These are phyloP conservation scores for Thaumetopoea pityocampa DNA, from an alignment of 1,140 invertebrate species.

Conservation along the genomic window DNA sequence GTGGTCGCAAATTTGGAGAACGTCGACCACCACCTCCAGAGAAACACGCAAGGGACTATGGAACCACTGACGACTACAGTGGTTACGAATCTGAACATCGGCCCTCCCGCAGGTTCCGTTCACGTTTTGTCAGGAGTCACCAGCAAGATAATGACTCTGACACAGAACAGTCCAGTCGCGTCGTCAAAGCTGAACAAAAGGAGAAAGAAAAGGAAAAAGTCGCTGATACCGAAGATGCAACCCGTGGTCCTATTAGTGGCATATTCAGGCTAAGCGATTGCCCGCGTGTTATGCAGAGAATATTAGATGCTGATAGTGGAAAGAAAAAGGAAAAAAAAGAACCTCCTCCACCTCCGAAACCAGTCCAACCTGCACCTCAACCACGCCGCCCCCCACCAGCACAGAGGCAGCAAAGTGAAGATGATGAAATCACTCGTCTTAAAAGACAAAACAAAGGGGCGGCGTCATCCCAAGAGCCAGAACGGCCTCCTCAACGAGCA, in stretches of 20 bases:
- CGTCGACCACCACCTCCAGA: constrained; percentile 73
- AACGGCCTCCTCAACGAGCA: constrained; percentile 46
- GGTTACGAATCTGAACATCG: constrained; percentile 81
- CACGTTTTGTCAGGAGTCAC: constrained; percentile 82
- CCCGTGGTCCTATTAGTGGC: constrained; percentile 91
- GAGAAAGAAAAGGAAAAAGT: constrained; percentile 86
- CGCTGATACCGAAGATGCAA: constrained; percentile 92
- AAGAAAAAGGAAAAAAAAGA: constrained; percentile 85
- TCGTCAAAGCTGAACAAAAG: constrained; percentile 77
- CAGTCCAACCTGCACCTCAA: constrained; percentile 74
- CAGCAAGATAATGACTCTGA: constrained; percentile 83
- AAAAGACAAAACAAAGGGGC: constrained; percentile 91
- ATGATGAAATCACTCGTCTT: constrained; percentile 92
- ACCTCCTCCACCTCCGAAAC: constrained; percentile 73
- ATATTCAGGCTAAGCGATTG: constrained; percentile 93
- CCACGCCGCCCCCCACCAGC: constrained; percentile 66
- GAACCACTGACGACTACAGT: constrained; percentile 76
- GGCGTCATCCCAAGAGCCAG: constrained; percentile 75
- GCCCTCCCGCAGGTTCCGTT: constrained; percentile 81
- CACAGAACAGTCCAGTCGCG: constrained; percentile 76
- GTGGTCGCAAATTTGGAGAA: constrained; percentile 84
- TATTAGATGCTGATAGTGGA: constrained; percentile 87
- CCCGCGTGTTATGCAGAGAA: constrained; percentile 90
- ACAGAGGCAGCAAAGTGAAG: constrained; percentile 88
- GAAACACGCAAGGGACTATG: constrained; percentile 75